Base-by-base conservation (phyloP, 1,140 invertebrate species). In the Microplitis mediator region DNA sequence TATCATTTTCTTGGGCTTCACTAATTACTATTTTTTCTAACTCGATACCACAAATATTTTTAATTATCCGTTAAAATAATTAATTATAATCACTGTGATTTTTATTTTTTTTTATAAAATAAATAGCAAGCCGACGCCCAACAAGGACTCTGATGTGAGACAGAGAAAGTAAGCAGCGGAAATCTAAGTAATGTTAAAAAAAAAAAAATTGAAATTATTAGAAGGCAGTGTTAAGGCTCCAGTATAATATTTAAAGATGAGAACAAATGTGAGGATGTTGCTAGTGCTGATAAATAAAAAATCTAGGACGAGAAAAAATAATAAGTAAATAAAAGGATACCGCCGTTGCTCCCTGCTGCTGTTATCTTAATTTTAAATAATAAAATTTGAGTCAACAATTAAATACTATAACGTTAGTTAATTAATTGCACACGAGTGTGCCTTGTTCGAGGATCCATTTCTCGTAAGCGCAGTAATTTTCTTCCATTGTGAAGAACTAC, bases 61-160 rank as follows among this genome's bases (percentile, higher is more conserved):
- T 23, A 23, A 23, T 23, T 23, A 2, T 23, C 23, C 23, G 23
- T 23, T 23, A 23, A 23, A 23, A 23, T 23, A 1, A 0, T 23
- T 23, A 23, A 23, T 23, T 23, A 23, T 23, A 23, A 23, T 23
- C 23, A 23, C 23, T 1, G 2, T 23, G 23, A 9, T 45, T 45
- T 11, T 45, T 4, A 32, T 65, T 31, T 51, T 65, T 76, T 34
- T 72, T 52, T 76, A 76, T 71, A 72, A 60, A 79, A 75, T 74
- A 11, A 50, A 65, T 72, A 87, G 86, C 51, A 87, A 87, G 74
- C 84, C 86, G 50, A 81, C 83, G 54, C 84, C 87, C 61, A 88
- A 87, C 76, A 88, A 88, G 79, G 87, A 88, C 56, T 86, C 85
- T 23, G 86, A 87, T 62, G 85, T 88, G 61, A 84, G 88, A 61